A percentile compares a stretch with the other conserved stretches of the same genome.
phyloP scores from a whole-genome alignment of 1,140 invertebrate species.

The Drosophila insularis region DNA sequence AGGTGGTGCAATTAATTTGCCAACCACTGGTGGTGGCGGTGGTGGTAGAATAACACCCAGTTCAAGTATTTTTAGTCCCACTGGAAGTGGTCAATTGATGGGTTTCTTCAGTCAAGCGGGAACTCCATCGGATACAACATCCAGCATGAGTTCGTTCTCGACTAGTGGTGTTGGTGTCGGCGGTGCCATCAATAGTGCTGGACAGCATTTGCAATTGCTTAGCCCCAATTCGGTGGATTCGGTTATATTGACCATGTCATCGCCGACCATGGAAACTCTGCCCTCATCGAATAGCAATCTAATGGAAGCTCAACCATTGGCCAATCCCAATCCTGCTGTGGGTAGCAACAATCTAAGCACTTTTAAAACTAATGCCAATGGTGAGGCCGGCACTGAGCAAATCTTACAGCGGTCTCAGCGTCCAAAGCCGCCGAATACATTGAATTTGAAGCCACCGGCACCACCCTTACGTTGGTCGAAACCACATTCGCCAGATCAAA shows the following conservation, averaged over 20 bases:
- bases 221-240: conserved; percentile 86
- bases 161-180: conserved; percentile 83
- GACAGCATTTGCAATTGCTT: conserved; percentile 81
- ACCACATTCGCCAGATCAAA: conserved; percentile 83
- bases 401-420: conserved; percentile 85
- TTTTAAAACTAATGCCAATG: conserved; percentile 51
- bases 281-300: background rate
- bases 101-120: conserved; percentile 83
- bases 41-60: background rate
- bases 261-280: conserved; percentile 82
- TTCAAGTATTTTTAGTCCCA: conserved; percentile 67
- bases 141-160: conserved; percentile 86
- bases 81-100: conserved; percentile 58
- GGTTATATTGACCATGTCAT: conserved; percentile 90
- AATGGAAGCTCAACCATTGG: background rate
- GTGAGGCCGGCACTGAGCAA: conserved; percentile 36
- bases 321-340: background rate
- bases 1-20: background rate
- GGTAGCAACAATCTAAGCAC: conserved; percentile 67
- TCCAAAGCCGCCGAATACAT: conserved; percentile 91
- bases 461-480: conserved; percentile 87
- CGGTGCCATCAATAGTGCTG: conserved; percentile 82
- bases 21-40: background rate
- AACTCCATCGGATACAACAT: conserved; percentile 85
- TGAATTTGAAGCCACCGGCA: conserved; percentile 87